Evolutionary conservation across 2,797 vertebrate species (phyloP).

Genomic region (Darevskia nairensis): DNA sequence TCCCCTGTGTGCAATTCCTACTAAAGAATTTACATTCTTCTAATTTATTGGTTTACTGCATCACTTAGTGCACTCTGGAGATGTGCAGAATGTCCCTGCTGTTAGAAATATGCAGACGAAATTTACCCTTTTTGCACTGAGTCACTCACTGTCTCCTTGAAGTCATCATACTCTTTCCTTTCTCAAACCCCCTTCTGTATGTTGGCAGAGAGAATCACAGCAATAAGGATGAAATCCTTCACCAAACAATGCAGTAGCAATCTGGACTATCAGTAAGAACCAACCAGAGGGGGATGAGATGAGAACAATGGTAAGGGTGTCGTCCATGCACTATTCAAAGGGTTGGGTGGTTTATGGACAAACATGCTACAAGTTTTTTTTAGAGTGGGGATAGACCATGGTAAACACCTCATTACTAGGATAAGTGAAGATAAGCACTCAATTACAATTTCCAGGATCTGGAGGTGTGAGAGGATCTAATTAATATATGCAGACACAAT

Average conservation of each 20-base stretch:
- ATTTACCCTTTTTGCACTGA: constrained; percentile 83
- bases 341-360: not conserved
- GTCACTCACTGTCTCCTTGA: constrained; percentile 77
- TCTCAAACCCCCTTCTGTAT: constrained; percentile 61
- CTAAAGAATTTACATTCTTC: constrained; percentile 88
- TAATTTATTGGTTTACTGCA: constrained; percentile 89
- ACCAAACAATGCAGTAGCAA: not conserved
- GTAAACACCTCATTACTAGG: not conserved
- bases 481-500: not conserved
- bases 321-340: not conserved
- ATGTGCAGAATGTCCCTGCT: constrained; percentile 82
- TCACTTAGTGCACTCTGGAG: constrained; percentile 84
- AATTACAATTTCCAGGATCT: not conserved
- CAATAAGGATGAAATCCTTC: constrained; percentile 21
- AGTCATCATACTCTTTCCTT: constrained; percentile 73
- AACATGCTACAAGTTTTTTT: not conserved
- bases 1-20: constrained; percentile 84
- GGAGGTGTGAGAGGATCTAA: not conserved
- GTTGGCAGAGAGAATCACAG: constrained; percentile 3
- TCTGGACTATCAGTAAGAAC: not conserved
- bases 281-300: not conserved
- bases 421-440: not conserved
- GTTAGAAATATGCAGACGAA: constrained; percentile 82
- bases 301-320: not conserved
- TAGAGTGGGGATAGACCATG: not conserved